Percentiles rank a stretch among this genome's conserved stretches.
These are phyloP conservation scores for Drosophila multiciliata DNA, from an alignment of 2,888 invertebrate genomes.

Conservation along the genomic window DNA sequence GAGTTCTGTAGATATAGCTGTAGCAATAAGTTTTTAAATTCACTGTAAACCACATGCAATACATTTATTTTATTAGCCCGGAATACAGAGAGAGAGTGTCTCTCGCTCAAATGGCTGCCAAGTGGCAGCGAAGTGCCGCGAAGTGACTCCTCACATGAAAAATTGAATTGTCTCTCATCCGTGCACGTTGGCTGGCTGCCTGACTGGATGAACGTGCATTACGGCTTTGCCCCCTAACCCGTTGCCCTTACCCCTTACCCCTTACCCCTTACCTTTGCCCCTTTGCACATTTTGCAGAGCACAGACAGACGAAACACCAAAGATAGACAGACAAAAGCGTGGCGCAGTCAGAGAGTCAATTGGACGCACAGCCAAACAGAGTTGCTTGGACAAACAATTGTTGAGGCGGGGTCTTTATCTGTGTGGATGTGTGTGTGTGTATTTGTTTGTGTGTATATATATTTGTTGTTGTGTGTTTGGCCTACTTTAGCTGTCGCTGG, in stretches of 20 bases:
- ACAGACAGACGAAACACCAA: slow-evolving; percentile 36
- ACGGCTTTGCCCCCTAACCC: not conserved
- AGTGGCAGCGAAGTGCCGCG: slow-evolving; percentile 59
- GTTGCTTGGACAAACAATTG: slow-evolving; percentile 54
- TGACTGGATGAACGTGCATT: slow-evolving; percentile 54
- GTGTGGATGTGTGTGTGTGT: slow-evolving; percentile 10
- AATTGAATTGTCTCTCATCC: slow-evolving; percentile 66
- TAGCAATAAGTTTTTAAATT: slow-evolving; percentile 18
- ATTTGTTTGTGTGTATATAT: not conserved
- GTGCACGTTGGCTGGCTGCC: slow-evolving; percentile 41
- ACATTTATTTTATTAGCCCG: slow-evolving; percentile 46
- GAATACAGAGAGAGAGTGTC: not conserved
- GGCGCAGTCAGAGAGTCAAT: slow-evolving; percentile 38
- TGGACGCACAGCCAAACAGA: slow-evolving; percentile 34
- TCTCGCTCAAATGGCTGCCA: slow-evolving; percentile 38
- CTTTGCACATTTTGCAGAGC: slow-evolving; percentile 12
- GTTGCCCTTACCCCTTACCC: not conserved
- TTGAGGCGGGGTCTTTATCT: slow-evolving; percentile 24
- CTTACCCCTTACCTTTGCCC: not conserved
- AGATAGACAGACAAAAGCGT: slow-evolving; percentile 41
- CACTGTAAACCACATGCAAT: slow-evolving; percentile 41
- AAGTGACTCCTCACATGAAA: slow-evolving; percentile 60
- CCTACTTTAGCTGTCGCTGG: slow-evolving; percentile 56
- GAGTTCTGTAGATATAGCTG: slow-evolving; percentile 8
- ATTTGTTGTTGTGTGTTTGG: slow-evolving; percentile 63